Evolutionary conservation across 2,797 vertebrate species (phyloP), one percentile per base, ranked within the genome.

Genomic region (Alcedo quadribrachys): DNA sequence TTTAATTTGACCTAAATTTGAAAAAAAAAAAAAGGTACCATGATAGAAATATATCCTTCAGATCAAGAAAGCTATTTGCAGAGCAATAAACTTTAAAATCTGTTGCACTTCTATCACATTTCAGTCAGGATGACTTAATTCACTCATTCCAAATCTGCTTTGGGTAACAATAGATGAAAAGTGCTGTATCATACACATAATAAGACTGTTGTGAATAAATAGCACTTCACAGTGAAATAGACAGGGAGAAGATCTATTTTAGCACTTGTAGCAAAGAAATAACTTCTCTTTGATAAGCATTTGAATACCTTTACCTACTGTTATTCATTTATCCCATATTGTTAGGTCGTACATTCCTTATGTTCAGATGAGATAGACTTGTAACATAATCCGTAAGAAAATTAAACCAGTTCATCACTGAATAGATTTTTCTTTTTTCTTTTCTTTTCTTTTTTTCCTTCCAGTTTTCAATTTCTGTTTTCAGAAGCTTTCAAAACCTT

Each of bases 61-160:
- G 78, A 68, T 68, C 57, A 87, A 92, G 61, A 74, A 77, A 92
- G 68, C 61, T 43, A 22, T 75, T 90, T 85, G 65, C 27, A 67
- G 25, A 63, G 18, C n/a, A 79, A 77, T 69, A 85, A 74, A 54
- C 48, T 61, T 90, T 30, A 67, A 74, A 80, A 61, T 71, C 25
- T 82, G 32, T 76, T 81, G 73, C 19, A 48, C 6, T 81, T 73
- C 6, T 35, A 19, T 55, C n/a, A 70, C n/a, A 57, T 83, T 94
- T 83, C 37, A 48, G 58, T 83, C 24, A 54, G 55, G 28, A 77
- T 18, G 8, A 32, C 81, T 86, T 91, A 67, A 68, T 91, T 82
- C 9, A 46, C 19, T 84, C 40, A 18, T 78, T 63, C 35, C 16
- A 42, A 68, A 71, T 46, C 4, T 79, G 57, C 66, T 42, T 80